phyloP scores from a whole-genome alignment of 92 coral and sea anemone species.

The Desmophyllum pertusum region DNA sequence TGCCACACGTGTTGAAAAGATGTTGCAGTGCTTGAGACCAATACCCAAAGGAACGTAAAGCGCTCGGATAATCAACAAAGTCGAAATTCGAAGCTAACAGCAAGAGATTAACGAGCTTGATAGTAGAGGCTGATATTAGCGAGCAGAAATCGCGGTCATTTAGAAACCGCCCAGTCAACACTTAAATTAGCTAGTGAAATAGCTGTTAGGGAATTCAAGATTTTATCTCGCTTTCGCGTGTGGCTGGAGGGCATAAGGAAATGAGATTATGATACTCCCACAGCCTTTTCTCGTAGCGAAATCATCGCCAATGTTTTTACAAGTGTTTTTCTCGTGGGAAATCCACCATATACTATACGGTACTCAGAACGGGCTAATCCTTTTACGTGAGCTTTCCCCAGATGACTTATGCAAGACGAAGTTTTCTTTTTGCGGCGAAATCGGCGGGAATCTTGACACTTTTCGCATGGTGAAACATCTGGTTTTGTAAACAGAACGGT shows the following conservation, averaged over 20 bases:
- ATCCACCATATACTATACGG: too few species aligned
- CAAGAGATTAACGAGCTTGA: not conserved
- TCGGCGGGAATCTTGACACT: not conserved
- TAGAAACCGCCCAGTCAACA: slow-evolving; percentile 23
- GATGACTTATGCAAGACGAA: not conserved
- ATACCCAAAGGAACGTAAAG: not conserved
- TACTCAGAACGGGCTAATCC: not conserved
- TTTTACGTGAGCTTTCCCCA: not conserved
- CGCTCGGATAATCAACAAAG: not conserved
- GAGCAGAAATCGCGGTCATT: slow-evolving; percentile 4
- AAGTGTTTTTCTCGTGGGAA: not conserved
- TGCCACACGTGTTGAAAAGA: not conserved
- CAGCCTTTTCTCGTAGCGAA: not conserved
- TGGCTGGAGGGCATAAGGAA: not conserved
- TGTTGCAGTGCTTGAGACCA: not conserved
- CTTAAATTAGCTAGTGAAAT: slow-evolving; percentile 36
- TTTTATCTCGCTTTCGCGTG: slow-evolving; percentile 27
- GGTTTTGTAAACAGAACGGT: not conserved
- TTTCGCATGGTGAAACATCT: slow-evolving; percentile 11
- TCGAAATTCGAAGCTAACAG: not conserved
- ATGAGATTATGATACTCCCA: slow-evolving; percentile 1
- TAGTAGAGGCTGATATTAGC: not conserved
- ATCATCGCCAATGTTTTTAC: not conserved
- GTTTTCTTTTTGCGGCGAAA: not conserved
- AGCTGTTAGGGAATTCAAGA: slow-evolving; percentile 35